These are phyloP conservation scores for Brachionichthys hirsutus DNA, from an alignment of 2,113 vertebrate genomes.

Conservation along the genomic window DNA sequence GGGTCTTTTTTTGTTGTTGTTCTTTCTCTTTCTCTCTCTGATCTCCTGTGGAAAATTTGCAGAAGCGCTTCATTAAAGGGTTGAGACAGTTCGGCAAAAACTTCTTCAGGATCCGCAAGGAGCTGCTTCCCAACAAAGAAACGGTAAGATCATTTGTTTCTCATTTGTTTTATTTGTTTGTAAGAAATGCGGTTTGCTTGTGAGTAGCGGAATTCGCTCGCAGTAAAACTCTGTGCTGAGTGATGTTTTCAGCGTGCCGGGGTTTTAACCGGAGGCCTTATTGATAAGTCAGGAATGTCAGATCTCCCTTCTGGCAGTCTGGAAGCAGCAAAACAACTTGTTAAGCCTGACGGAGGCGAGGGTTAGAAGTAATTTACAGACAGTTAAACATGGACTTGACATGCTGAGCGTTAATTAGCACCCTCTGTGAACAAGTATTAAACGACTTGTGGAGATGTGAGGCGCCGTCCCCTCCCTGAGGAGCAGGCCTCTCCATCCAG, in stretches of 20 bases:
- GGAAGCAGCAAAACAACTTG: background rate
- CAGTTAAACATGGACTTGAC: slow-evolving; percentile 16
- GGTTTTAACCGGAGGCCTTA: slow-evolving; percentile 35
- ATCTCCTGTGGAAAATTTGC: slow-evolving; percentile 55
- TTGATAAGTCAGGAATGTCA: slow-evolving; percentile 39
- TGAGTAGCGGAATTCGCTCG: slow-evolving; percentile 2
- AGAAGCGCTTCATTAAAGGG: slow-evolving; percentile 99
- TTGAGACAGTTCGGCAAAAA: slow-evolving; percentile 98
- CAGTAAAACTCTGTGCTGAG: slow-evolving; percentile 10
- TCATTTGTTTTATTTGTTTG: slow-evolving; percentile 16
- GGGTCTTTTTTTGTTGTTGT: slow-evolving; percentile 38
- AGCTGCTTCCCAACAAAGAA: slow-evolving; percentile 92
- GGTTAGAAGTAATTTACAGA: slow-evolving; percentile 7
- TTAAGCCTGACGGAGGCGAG: slow-evolving; percentile 13
- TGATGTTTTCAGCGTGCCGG: slow-evolving; percentile 14
- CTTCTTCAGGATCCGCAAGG: slow-evolving; percentile 99
- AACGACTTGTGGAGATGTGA: slow-evolving; percentile 53
- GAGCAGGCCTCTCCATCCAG: slow-evolving; percentile 10
- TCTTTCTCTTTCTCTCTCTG: slow-evolving; percentile 16
- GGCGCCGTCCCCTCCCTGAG: background rate
- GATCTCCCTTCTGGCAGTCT: slow-evolving; percentile 10
- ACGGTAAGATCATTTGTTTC: slow-evolving; percentile 80
- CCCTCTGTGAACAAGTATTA: slow-evolving; percentile 36
- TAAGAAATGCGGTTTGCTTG: slow-evolving; percentile 7
- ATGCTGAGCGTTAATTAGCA: slow-evolving; percentile 46